Base-by-base conservation (phyloP, 2,888 invertebrate species). In the Eupithecia insigniata region DNA sequence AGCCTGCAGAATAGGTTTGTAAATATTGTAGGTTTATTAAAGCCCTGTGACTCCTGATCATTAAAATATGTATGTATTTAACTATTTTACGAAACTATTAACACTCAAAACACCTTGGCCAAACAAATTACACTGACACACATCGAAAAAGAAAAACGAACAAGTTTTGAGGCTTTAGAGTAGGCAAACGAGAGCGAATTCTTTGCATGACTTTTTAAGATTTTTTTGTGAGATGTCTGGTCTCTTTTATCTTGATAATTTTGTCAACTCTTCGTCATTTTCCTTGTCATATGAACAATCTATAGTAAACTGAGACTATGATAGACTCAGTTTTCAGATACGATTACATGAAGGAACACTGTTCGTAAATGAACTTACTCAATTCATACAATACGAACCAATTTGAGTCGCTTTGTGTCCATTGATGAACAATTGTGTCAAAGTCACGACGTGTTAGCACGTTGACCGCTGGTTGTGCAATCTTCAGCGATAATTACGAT, bases 401-500 rank as follows among this genome's bases (percentile, higher is more conserved):
- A 79, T 81, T 81, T 76, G 75, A 80, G 77, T 75, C 66, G 71
- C 81, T 84, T 81, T 76, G 82, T 79, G 87, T 85, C 85, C 88
- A 89, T 90, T 90, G 89, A 90, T 89, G 86, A 82, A 77, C 81
- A 93, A 92, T 89, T 89, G 87, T 92, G 93, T 93, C 93, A 93
- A 92, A 92, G 93, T 90, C 93, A 90, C 88, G 86, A 91, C 87
- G 89, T 89, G 89, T 87, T 87, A 88, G 86, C 90, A 87, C 88
- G 91, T 86, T 84, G 87, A 82, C 83, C 74, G 75, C 66, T 58
- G 81, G 80, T 89, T 90, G 88, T 86, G 89, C 88, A 92, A 92
- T 85, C 86, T 78, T 84, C 87, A 84, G 67, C 79, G 84, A 83
- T 87, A 85, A 89, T 87, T 86, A 82, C 79, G 80, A 81, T 83